These are phyloP conservation scores for Lytechinus variegatus DNA, from an alignment of 35 echinoderm and acorn worm genomes.

Conservation along the genomic window DNA sequence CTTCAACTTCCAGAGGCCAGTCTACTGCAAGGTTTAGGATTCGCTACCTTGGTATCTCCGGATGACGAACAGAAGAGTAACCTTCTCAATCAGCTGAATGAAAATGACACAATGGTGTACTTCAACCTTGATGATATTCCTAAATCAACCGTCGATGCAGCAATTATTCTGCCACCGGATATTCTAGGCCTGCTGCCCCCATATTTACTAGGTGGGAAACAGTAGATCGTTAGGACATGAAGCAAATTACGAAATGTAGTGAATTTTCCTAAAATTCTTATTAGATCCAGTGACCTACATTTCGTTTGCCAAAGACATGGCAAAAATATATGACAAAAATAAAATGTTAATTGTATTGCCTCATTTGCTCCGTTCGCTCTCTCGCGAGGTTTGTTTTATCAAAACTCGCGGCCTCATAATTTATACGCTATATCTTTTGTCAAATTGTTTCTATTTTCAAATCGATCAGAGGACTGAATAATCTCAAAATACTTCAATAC, in stretches of 20 bases:
- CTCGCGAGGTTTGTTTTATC: too few species aligned
- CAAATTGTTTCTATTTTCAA: too few species aligned
- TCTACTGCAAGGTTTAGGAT: constrained; percentile 15
- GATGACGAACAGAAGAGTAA: not conserved
- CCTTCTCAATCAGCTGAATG: not conserved
- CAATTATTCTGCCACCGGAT: not conserved
- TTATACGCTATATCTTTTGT: too few species aligned
- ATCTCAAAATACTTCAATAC: too few species aligned
- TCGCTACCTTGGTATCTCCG: not conserved
- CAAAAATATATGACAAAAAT: not conserved
- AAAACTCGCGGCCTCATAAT: too few species aligned
- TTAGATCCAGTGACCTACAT: not conserved
- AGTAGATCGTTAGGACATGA: not conserved
- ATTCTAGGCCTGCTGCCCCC: not conserved
- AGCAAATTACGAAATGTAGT: not conserved
- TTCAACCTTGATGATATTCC: constrained; percentile 25
- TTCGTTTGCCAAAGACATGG: not conserved
- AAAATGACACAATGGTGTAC: constrained; percentile 33
- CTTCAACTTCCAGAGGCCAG: not conserved
- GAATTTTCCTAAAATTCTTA: not conserved
- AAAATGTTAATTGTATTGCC: not conserved
- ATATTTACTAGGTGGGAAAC: not conserved
- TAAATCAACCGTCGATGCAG: not conserved
- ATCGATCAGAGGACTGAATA: too few species aligned
- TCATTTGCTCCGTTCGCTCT: too few species aligned